Base-by-base conservation (phyloP, 2,888 invertebrate species). In the Hydrotaea diabolus region DNA sequence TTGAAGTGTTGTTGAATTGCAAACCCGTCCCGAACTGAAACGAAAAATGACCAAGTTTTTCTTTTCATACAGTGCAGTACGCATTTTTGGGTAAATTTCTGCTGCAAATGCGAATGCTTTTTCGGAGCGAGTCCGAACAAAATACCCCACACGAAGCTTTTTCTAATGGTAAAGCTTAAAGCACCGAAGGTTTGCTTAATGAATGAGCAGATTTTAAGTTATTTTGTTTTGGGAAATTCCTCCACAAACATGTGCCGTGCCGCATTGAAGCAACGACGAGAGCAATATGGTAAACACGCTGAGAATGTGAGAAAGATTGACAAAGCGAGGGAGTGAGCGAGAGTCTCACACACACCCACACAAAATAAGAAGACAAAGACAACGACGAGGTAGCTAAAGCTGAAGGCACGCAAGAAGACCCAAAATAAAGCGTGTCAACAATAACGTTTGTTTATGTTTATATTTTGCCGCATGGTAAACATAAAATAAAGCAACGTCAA, bases 21-120 rank as follows among this genome's bases (percentile, higher is more conserved):
- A 90, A 91, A 90, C 91, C 90, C 91, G 92, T 90, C 89, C 90
- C 90, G 90, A 91, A 91, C 91, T 91, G 91, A 92, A 89, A 89
- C 87, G 88, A 88, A 88, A 89, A 91, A 87, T 90, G 87, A 85
- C 87, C 87, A 88, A 88, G 87, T 88, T 89, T 89, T 89, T 87
- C 87, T 88, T 88, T 88, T 88, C 89, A 89, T 91, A 89, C 87
- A 88, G 85, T 87, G 87, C 87, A 86, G 81, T 76, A 84, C 86
- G 79, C 87, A 87, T 87, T 88, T 87, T 88, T 85, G 59, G 81
- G 81, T 79, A 83, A 78, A 77, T 82, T 85, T 82, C 78, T 55
- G 80, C 81, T 74, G 77, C 76, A 85, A 85, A 82, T 71, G 7
- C 21, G 46, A 46, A 31, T 43, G 78, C 81, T 86, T 86, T 84